Conservation (phyloP, 2,797 vertebrate genomes). For the Microctenopoma steveboyesi region DNA sequence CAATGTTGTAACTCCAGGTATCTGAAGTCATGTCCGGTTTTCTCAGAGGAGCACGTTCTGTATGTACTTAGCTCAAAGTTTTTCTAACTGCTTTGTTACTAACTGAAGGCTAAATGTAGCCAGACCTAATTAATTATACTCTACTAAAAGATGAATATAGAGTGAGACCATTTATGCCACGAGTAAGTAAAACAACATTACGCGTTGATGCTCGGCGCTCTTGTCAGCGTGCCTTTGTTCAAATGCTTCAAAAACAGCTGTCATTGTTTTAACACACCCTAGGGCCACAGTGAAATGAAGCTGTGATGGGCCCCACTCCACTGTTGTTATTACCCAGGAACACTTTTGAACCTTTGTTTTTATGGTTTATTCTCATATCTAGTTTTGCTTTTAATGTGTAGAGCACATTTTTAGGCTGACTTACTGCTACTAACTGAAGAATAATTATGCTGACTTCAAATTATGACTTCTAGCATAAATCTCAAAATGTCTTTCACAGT, state of each 20-base stretch:
- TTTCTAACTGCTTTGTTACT: too few species aligned
- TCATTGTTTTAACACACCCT: not conserved
- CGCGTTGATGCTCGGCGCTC: not conserved
- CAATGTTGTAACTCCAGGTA: too few species aligned
- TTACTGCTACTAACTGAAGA: not conserved
- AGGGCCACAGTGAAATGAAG: not conserved
- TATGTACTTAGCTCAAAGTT: too few species aligned
- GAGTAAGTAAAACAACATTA: not conserved
- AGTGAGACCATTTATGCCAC: too few species aligned
- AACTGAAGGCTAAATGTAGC: too few species aligned
- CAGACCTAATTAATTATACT: too few species aligned
- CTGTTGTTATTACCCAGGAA: not conserved
- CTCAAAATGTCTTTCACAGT: not conserved
- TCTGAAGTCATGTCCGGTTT: too few species aligned
- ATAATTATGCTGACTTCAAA: conserved; percentile 2
- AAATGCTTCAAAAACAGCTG: conserved; percentile 9
- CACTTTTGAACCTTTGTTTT: not conserved
- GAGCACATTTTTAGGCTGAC: too few species aligned
- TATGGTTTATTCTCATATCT: not conserved
- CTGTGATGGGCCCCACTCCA: not conserved
- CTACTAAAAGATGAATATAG: too few species aligned
- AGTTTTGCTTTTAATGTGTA: not conserved
- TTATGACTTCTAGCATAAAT: not conserved
- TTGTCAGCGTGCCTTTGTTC: conserved; percentile 2
- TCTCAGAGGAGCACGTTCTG: too few species aligned